A percentile compares a stretch with the other conserved stretches of the same genome.
These are phyloP conservation scores for Cassiopea andromeda DNA, from an alignment of 30 jellyfish, hydroid and myxozoan species.

Conservation along the genomic window DNA sequence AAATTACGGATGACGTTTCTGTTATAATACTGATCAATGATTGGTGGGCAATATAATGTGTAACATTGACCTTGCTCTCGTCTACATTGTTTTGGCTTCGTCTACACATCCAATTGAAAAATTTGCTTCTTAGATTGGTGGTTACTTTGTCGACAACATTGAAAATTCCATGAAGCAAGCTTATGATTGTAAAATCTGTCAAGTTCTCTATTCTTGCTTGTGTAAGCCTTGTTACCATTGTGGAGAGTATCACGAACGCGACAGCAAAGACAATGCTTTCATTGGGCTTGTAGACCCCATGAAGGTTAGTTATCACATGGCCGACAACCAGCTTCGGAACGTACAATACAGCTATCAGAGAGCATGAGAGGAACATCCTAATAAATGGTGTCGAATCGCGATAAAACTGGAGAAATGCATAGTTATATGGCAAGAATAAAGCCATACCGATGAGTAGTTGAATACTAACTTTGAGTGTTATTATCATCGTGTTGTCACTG, in stretches of 20 bases:
- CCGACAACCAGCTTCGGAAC: slow-evolving; percentile 13
- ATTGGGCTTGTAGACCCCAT: not conserved
- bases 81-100: not conserved
- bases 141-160: slow-evolving; percentile 22
- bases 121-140: not conserved
- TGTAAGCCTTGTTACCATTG: slow-evolving; percentile 14
- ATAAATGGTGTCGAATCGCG: not conserved
- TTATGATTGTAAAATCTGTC: not conserved
- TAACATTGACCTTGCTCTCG: not conserved
- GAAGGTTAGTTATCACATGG: not conserved
- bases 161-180: slow-evolving; percentile 31
- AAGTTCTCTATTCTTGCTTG: slow-evolving; percentile 39
- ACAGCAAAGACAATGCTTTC: not conserved
- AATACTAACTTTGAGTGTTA: slow-evolving; percentile 8
- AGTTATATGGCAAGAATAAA: not conserved
- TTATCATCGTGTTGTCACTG: not conserved
- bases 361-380: slow-evolving; percentile 7
- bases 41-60: slow-evolving; percentile 17
- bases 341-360: not conserved
- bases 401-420: slow-evolving; percentile 1
- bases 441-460: slow-evolving; percentile 9
- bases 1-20: slow-evolving; percentile 17
- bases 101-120: not conserved
- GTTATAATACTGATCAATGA: slow-evolving; percentile 27
- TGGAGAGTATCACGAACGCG: not conserved